Base-by-base conservation (phyloP, 2,888 invertebrate genomes). In the Apotomis turbidana region DNA sequence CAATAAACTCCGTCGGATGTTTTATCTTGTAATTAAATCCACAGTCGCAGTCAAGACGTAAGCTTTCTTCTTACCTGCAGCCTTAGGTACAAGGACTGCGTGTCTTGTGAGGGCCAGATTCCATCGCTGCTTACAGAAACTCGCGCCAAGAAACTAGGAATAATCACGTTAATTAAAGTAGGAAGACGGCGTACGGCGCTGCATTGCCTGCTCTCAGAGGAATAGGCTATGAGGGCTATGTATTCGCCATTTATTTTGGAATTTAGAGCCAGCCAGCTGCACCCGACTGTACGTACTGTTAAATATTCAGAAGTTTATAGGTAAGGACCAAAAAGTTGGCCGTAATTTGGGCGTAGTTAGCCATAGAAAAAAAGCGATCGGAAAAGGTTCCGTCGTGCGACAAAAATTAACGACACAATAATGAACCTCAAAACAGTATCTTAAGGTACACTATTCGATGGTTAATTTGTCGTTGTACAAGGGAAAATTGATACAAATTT, bases 21-120 rank as follows among this genome's bases (percentile, higher is more conserved):
- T n/a, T 36, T 49, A 49, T 57, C 55, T 66, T 66, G 55, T 66
- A 66, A 66, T 66, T 66, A 66, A 66, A 66, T 57, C 66, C 66
- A 46, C n/a, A 66, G 54, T 44, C 38, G 41, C 54, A 52, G 64
- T 44, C 44, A 66, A 66, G 55, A 66, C 55, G 66, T 66, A 66
- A 57, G 57, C 46, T 57, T 66, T 55, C 64, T 54, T 55, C 36
- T 54, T 46, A 66, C 66, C 66, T 66, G 64, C 55, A 66, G 44
- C 15, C 44, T 64, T 27, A 27, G 27, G 27, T 27, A 27, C 27
- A 27, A 27, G 27, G 27, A 27, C 2, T 27, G 27, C 27, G 27
- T 27, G 27, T 27, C 27, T 27, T 10, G 15, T 27, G n/a, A 54
- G 15, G 57, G 46, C 46, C 8, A 27, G 55, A 66, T 64, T 55